These are phyloP conservation scores for Apoda limacodes DNA, from an alignment of 2,888 invertebrate species.

Conservation along the genomic window DNA sequence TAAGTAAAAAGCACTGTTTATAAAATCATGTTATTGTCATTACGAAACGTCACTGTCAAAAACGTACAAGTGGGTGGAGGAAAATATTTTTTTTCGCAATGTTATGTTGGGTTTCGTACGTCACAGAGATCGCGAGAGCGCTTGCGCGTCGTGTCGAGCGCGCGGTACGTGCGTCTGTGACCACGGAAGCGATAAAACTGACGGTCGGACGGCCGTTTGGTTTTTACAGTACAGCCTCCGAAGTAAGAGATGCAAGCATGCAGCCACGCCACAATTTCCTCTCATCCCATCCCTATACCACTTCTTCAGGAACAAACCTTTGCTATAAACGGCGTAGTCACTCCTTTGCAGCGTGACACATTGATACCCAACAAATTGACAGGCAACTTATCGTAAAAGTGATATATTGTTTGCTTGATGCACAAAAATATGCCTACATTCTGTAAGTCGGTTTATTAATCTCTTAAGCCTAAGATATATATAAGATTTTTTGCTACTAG, in stretches of 20 bases:
- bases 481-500: too few species aligned
- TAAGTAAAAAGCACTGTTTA: background rate
- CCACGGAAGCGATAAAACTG: slow-evolving; percentile 39
- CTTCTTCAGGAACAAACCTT: too few species aligned
- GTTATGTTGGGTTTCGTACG: background rate
- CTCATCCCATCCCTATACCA: slow-evolving; percentile 6
- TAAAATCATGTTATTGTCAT: slow-evolving; percentile 41
- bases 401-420: too few species aligned
- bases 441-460: too few species aligned
- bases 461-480: too few species aligned
- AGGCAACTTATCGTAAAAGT: too few species aligned
- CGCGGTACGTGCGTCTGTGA: slow-evolving; percentile 25
- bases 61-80: slow-evolving; percentile 43
- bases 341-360: too few species aligned
- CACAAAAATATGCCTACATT: too few species aligned
- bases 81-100: slow-evolving; percentile 25
- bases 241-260: slow-evolving; percentile 11
- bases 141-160: slow-evolving; percentile 34
- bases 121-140: slow-evolving; percentile 46
- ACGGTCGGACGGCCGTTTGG: too few species aligned
- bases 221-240: background rate
- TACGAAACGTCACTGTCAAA: slow-evolving; percentile 63
- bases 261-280: slow-evolving; percentile 15
- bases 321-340: background rate
- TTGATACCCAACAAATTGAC: too few species aligned